These are phyloP conservation scores for Barypeithes pellucidus DNA, from an alignment of 2,888 invertebrate species.

Conservation along the genomic window DNA sequence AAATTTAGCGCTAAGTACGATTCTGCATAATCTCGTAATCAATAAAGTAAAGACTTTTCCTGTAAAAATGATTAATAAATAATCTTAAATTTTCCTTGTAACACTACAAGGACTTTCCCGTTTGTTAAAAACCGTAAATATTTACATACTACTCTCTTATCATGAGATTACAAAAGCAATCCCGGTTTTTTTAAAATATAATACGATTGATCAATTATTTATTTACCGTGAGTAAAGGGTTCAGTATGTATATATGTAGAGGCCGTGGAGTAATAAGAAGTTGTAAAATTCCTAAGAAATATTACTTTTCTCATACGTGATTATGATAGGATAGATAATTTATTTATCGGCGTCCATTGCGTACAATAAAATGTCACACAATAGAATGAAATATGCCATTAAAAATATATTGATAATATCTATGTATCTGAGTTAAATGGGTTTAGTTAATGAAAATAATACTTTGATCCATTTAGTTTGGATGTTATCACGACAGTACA, in stretches of 20 bases:
- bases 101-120: background rate
- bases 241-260: background rate
- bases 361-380: background rate
- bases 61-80: background rate
- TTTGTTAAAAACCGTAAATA: constrained; percentile 5
- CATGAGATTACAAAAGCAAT: constrained; percentile 17
- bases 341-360: background rate
- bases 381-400: background rate
- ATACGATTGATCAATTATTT: constrained; percentile 12
- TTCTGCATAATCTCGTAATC: too few species aligned
- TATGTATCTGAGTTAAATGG: background rate
- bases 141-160: constrained; percentile 7
- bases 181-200: constrained; percentile 12
- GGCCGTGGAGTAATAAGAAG: background rate
- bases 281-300: constrained; percentile 2
- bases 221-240: constrained; percentile 2
- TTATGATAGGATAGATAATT: background rate
- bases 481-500: too few species aligned
- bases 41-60: background rate
- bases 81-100: background rate
- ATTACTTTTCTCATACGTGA: background rate
- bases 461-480: too few species aligned
- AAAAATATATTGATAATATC: background rate
- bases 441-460: background rate
- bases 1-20: too few species aligned